Conservation (phyloP, 2,113 vertebrate species). For the Thalassoma bifasciatum region DNA sequence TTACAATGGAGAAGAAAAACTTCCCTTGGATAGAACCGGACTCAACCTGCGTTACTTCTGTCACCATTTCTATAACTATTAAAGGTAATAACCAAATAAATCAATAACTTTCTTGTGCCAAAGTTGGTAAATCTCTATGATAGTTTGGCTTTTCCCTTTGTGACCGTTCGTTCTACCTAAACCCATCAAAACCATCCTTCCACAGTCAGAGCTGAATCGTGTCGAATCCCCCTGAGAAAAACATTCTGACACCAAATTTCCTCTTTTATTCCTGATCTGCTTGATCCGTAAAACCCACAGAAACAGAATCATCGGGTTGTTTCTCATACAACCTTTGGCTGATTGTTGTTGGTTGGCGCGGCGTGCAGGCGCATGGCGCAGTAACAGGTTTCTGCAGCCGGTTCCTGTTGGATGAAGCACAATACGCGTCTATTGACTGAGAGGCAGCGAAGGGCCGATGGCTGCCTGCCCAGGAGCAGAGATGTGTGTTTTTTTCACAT, state of each 20-base stretch:
- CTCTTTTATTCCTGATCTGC: background rate
- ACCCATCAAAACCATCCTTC: too few species aligned
- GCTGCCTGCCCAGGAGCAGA: conserved; percentile 66
- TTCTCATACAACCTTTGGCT: conserved; percentile 5
- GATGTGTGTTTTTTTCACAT: conserved; percentile 36
- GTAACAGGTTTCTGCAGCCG: conserved; percentile 66
- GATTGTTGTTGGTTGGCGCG: background rate
- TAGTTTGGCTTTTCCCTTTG: too few species aligned
- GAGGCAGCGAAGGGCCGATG: conserved; percentile 60
- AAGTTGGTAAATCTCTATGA: too few species aligned
- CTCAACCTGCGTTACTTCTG: too few species aligned
- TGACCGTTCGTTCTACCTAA: too few species aligned
- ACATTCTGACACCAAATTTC: background rate
- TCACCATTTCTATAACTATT: too few species aligned
- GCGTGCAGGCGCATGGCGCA: conserved; percentile 30
- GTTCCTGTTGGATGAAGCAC: conserved; percentile 65
- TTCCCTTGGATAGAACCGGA: too few species aligned
- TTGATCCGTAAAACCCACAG: background rate
- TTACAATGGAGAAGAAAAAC: too few species aligned
- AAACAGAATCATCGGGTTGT: background rate
- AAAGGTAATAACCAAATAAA: too few species aligned
- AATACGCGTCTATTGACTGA: conserved; percentile 61
- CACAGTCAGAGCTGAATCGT: too few species aligned
- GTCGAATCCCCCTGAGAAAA: background rate
- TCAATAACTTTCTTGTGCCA: too few species aligned